Conservation (phyloP, 2,888 invertebrate species). For the Macrosiphum euphorbiae region DNA sequence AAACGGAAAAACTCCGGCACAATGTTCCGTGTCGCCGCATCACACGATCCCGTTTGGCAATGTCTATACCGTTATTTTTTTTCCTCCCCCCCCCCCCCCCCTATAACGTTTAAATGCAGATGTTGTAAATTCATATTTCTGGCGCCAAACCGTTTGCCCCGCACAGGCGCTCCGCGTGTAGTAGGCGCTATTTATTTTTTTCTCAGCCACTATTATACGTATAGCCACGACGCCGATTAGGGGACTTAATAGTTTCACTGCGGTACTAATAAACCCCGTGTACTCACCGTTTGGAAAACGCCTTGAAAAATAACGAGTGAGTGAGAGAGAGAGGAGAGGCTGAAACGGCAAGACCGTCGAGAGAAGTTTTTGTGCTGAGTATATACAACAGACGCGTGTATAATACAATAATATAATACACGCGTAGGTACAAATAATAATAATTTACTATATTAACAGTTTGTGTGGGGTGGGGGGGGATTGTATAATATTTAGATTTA, state of each 20-base stretch:
- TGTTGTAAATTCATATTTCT: constrained; percentile 64
- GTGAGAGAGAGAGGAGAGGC: neutral
- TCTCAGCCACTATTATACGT: neutral
- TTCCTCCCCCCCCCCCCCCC: neutral
- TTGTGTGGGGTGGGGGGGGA: too few relatives aligned
- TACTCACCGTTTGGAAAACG: neutral
- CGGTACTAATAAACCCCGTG: neutral
- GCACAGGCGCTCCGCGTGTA: too few relatives aligned
- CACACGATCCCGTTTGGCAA: constrained; percentile 52
- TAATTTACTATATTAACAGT: too few relatives aligned
- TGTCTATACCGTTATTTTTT: constrained; percentile 18
- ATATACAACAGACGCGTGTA: neutral
- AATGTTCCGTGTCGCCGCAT: constrained; percentile 42
- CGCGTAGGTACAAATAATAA: too few relatives aligned
- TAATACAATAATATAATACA: too few relatives aligned
- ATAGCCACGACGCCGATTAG: constrained; percentile 33
- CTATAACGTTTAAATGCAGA: constrained; percentile 51
- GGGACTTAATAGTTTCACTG: constrained; percentile 37
- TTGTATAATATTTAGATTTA: too few relatives aligned
- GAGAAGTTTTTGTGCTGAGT: constrained; percentile 12
- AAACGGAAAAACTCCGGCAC: constrained; percentile 15
- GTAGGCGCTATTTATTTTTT: neutral
- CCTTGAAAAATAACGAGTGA: neutral
- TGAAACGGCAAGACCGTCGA: neutral
- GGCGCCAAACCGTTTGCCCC: constrained; percentile 49